Conservation (phyloP, 2,888 invertebrate genomes). For the Drosophila atroscutellata region DNA sequence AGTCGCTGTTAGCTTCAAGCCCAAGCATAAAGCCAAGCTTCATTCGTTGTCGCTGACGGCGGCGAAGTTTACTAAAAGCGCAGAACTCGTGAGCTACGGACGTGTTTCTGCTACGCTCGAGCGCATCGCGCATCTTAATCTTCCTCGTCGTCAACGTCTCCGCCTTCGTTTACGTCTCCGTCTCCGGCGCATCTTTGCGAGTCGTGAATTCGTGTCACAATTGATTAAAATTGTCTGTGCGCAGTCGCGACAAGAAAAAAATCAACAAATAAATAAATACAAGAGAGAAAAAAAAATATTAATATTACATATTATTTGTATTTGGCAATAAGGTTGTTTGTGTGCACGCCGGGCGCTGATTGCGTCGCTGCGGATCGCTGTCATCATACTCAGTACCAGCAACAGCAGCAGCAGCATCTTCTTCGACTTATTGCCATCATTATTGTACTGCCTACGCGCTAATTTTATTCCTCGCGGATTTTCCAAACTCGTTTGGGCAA, state of each 20-base stretch:
- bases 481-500: conserved; percentile 58
- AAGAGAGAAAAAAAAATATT: conserved; percentile 37
- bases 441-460: conserved; percentile 72
- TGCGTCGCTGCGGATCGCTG: conserved; percentile 55
- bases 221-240: conserved; percentile 70
- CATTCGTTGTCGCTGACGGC: conserved; percentile 56
- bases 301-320: conserved; percentile 76
- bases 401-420: conserved; percentile 2
- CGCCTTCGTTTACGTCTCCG: conserved; percentile 30
- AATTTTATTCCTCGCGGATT: conserved; percentile 65
- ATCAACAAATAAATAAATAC: conserved; percentile 49
- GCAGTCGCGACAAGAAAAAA: conserved; percentile 44
- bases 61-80: conserved; percentile 81
- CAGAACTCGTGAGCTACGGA: conserved; percentile 83
- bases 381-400: conserved; percentile 38
- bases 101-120: conserved; percentile 77
- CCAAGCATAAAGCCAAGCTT: conserved; percentile 60
- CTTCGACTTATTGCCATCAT: conserved; percentile 34
- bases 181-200: conserved; percentile 45
- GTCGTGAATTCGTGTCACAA: conserved; percentile 79
- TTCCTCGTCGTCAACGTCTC: conserved; percentile 30
- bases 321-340: conserved; percentile 64
- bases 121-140: conserved; percentile 56
- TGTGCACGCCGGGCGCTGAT: conserved; percentile 56
- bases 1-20: conserved; percentile 25